A percentile compares a stretch with the other conserved stretches of the same genome.
These are phyloP conservation scores for Frieseomelitta varia DNA, from an alignment of 1,140 invertebrate species.

Conservation along the genomic window DNA sequence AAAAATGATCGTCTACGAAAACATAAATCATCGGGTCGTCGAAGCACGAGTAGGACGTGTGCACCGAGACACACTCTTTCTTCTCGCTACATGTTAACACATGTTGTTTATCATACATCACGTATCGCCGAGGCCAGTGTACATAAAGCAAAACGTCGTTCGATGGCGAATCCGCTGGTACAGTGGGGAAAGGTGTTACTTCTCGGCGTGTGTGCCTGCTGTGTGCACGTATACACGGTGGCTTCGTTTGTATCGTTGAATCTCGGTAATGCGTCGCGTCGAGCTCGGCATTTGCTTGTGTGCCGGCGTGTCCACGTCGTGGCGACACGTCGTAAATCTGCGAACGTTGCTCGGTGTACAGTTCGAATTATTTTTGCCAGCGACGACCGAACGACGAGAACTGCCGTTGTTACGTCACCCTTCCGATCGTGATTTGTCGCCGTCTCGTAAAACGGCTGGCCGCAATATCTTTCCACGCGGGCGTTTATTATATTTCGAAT, in stretches of 20 bases:
- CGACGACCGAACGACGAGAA: constrained; percentile 12
- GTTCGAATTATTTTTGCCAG: constrained; percentile 57
- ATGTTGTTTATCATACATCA: constrained; percentile 70
- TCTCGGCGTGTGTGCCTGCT: background rate
- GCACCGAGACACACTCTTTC: constrained; percentile 29
- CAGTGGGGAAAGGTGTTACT: constrained; percentile 31
- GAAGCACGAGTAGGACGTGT: background rate
- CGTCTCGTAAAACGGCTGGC: constrained; percentile 4
- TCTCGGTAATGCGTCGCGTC: constrained; percentile 47
- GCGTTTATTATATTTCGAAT: background rate
- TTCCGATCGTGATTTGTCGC: constrained; percentile 1
- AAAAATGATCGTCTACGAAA: background rate
- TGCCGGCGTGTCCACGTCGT: constrained; percentile 15
- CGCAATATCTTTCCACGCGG: no score
- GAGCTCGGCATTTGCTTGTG: constrained; percentile 7
- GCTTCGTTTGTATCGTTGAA: constrained; percentile 33
- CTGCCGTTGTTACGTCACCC: constrained; percentile 23
- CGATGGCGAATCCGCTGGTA: background rate
- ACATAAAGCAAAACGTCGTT: constrained; percentile 48
- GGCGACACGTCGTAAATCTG: constrained; percentile 58
- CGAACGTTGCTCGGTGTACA: constrained; percentile 47
- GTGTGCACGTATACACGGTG: constrained; percentile 11
- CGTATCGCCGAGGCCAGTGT: constrained; percentile 57
- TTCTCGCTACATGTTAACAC: constrained; percentile 53
- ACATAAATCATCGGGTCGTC: background rate